phyloP scores from a whole-genome alignment of 1,140 invertebrate species.

The Drosophila persimilis region DNA sequence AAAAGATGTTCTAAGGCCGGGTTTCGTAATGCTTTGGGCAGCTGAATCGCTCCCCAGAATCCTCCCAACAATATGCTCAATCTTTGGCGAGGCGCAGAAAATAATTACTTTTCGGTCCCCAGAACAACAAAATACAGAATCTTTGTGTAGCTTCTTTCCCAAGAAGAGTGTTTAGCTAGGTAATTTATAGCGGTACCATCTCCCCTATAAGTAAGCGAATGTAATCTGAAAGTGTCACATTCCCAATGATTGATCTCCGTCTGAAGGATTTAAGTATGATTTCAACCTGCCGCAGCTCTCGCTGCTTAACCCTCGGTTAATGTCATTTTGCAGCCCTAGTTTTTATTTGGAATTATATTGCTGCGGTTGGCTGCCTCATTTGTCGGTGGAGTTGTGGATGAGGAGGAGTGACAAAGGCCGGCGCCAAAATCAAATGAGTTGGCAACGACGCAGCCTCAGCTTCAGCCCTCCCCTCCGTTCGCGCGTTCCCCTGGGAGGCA shows the following conservation, averaged over 20 bases:
- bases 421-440: conserved; percentile 71
- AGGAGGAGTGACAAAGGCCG: conserved; percentile 11
- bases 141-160: too few relatives aligned
- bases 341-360: conserved; percentile 63
- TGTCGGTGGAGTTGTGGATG: conserved; percentile 32
- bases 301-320: conserved; percentile 32
- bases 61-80: too few relatives aligned
- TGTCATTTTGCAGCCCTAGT: conserved; percentile 42
- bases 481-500: conserved; percentile 64
- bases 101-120: too few relatives aligned
- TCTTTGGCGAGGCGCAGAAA: too few relatives aligned
- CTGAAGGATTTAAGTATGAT: conserved; percentile 5
- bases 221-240: not conserved
- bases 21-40: too few relatives aligned
- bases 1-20: too few relatives aligned
- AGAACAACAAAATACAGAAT: too few relatives aligned
- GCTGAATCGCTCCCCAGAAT: too few relatives aligned
- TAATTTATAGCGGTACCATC: not conserved
- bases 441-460: conserved; percentile 33
- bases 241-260: conserved; percentile 27
- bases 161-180: not conserved
- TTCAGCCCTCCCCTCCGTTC: not conserved
- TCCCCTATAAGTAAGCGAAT: too few relatives aligned
- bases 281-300: conserved; percentile 14
- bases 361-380: conserved; percentile 77